Evolutionary conservation across 2,113 vertebrate species (phyloP).

Genomic region (Phaethornis superciliosus): DNA sequence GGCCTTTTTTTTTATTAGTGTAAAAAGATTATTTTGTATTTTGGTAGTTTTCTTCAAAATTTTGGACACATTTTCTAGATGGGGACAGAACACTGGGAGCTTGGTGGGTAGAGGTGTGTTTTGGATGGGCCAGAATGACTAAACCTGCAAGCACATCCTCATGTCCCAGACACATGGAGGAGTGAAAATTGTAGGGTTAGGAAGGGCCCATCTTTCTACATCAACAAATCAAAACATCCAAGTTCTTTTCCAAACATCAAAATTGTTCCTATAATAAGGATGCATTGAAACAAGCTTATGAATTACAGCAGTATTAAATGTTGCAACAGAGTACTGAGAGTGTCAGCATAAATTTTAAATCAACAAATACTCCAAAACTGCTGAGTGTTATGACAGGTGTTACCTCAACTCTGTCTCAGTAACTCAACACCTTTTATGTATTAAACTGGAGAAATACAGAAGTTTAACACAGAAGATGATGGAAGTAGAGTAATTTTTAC

Average conservation of each 20-base stretch:
- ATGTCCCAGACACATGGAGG: background rate
- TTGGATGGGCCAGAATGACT: background rate
- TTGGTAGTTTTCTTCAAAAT: background rate
- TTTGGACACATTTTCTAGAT: background rate
- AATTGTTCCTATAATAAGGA: background rate
- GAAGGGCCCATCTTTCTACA: background rate
- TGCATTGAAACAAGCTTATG: background rate
- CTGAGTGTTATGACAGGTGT: background rate
- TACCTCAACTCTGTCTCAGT: background rate
- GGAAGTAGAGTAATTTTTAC: background rate
- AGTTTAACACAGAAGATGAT: background rate
- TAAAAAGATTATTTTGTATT: background rate
- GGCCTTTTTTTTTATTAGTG: background rate
- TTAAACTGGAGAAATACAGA: background rate
- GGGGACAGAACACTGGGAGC: background rate
- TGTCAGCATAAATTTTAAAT: background rate
- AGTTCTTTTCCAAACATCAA: background rate
- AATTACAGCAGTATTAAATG: background rate
- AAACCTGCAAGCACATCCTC: background rate
- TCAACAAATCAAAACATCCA: background rate
- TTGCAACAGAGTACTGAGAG: background rate
- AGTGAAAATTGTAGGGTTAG: background rate
- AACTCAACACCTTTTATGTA: background rate
- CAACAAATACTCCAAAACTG: background rate
- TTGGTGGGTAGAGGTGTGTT: fast-evolving